Evolutionary conservation across 2,888 invertebrate genomes (phyloP), one percentile per base, ranked within the genome.

Genomic region (Ecliptopera silaceata): DNA sequence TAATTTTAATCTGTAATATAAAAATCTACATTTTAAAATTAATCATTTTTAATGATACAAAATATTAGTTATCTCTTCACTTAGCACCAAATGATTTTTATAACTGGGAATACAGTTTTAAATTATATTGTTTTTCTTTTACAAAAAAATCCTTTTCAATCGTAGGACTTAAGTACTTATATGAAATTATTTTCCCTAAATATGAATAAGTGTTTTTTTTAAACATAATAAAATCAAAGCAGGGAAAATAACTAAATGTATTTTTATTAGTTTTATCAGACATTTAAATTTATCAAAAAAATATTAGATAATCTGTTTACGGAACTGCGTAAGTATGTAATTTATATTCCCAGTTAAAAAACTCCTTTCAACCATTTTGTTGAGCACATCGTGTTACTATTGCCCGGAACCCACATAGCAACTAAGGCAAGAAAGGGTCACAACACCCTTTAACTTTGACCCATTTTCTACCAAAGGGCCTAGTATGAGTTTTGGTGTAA

Each of bases 401-500:
- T 70, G 70, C 74, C 81, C 80, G 60, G 57, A 68, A 79, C 83
- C 77, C 71, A 82, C 90, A 82, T 90, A 91, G 89, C 90, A 88
- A 84, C 77, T 66, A 66, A 87, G 88, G 90, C 90, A 91, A 90
- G 79, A 74, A 5, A 31, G 12, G 41, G 48, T 48, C 8, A 48
- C 34, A 36, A 47, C 12, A 59, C 43, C 59, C 52, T 13, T 13
- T 10, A n/a, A n/a, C n/a, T n/a, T n/a, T n/a, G n/a, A n/a, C n/a
- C n/a, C n/a, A n/a, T n/a, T n/a, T n/a, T n/a, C n/a, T n/a, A n/a
- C n/a, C n/a, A n/a, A n/a, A n/a, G n/a, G n/a, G n/a, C n/a, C 22
- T 4, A 22, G n/a, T n/a, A n/a, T n/a, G n/a, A n/a, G n/a, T n/a
- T n/a, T n/a, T n/a, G n/a, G n/a, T n/a, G n/a, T n/a, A n/a, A n/a